Conservation (phyloP, 2,888 invertebrate species). For the Drosophila meridiana region DNA sequence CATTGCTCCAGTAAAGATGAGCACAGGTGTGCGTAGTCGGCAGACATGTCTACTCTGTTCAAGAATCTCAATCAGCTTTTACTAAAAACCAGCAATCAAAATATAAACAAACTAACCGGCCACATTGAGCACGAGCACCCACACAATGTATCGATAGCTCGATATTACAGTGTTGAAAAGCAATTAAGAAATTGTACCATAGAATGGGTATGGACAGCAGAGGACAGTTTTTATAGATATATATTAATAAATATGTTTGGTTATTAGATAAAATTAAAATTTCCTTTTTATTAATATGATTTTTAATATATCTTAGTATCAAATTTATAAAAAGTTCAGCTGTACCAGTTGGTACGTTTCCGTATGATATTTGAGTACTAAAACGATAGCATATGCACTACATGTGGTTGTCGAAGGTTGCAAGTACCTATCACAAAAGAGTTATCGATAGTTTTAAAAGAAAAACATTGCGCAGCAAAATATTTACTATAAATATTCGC, state of each 20-base stretch:
- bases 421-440: not conserved
- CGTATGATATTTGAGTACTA: not conserved
- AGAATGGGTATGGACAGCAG: too few species aligned
- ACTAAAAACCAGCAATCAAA: not conserved
- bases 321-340: not conserved
- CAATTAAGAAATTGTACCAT: not conserved
- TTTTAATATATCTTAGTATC: not conserved
- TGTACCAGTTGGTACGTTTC: not conserved
- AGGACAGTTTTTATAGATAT: not conserved
- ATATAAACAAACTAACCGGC: constrained; percentile 18
- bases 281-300: too few species aligned
- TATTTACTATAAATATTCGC: constrained; percentile 22
- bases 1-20: constrained; percentile 90
- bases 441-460: constrained; percentile 30
- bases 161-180: not conserved
- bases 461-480: constrained; percentile 54
- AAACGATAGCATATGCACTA: not conserved
- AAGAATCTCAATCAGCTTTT: not conserved
- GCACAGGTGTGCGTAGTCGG: constrained; percentile 89
- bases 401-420: not conserved
- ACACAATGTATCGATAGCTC: constrained; percentile 1
- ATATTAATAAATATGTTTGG: not conserved
- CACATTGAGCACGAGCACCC: constrained; percentile 17
- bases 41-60: constrained; percentile 87
- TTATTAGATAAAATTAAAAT: not conserved